phyloP scores from a whole-genome alignment of 1,140 invertebrate genomes.

The Coelopa frigida region DNA sequence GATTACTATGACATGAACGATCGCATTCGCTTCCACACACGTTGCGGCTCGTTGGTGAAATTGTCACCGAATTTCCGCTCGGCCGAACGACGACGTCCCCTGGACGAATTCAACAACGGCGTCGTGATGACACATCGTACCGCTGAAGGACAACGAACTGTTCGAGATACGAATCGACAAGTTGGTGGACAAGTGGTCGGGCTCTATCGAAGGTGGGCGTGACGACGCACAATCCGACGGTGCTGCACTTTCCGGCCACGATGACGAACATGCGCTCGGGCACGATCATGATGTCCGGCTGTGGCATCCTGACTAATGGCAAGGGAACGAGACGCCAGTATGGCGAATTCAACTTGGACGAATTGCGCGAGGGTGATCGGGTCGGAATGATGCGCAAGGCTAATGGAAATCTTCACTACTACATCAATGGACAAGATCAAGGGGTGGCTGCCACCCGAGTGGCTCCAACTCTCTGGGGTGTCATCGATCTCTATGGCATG shows the following conservation, averaged over 20 bases:
- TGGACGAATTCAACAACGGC: constrained; percentile 94
- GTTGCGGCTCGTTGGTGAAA: constrained; percentile 81
- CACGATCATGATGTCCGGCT: constrained; percentile 96
- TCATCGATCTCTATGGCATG: constrained; percentile 94
- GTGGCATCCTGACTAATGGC: constrained; percentile 88
- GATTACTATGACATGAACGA: constrained; percentile 49
- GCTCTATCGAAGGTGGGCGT: constrained; percentile 91
- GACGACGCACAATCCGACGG: constrained; percentile 84
- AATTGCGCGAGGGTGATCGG: constrained; percentile 81
- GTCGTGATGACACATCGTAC: constrained; percentile 87
- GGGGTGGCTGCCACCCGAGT: constrained; percentile 78
- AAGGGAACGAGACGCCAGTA: constrained; percentile 88
- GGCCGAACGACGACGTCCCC: constrained; percentile 73
- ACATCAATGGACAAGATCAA: constrained; percentile 89
- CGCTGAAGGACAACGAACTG: constrained; percentile 78
- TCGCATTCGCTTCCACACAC: constrained; percentile 76
- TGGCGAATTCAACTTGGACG: constrained; percentile 90
- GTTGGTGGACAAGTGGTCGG: constrained; percentile 88
- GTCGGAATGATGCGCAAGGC: constrained; percentile 78
- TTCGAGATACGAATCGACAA: constrained; percentile 91
- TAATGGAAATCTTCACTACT: constrained; percentile 83
- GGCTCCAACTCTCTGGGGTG: constrained; percentile 75
- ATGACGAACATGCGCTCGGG: constrained; percentile 96
- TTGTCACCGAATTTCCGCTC: constrained; percentile 76
- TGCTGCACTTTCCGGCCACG: constrained; percentile 87